Conservation (phyloP, 2,113 vertebrate species). For the Colius striatus region DNA sequence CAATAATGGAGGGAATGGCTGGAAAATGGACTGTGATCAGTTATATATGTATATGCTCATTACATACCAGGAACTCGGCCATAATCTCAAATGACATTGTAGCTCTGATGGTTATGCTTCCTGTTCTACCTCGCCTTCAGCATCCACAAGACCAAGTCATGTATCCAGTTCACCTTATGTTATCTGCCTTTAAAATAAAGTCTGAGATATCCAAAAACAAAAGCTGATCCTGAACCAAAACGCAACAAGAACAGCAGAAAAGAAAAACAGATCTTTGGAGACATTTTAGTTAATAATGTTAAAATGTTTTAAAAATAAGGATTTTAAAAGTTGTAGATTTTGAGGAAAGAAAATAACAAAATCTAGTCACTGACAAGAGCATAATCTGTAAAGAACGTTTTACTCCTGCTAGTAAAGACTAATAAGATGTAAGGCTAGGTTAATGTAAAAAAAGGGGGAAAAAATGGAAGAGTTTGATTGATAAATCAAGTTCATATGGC, state of each 20-base stretch:
- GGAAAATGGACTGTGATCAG: neutral
- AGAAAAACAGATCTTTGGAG: neutral
- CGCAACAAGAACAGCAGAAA: neutral
- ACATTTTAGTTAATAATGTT: neutral
- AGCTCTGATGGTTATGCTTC: neutral
- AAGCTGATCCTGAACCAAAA: neutral
- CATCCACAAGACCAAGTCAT: neutral
- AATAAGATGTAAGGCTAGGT: neutral
- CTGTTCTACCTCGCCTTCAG: neutral
- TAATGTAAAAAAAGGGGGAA: neutral
- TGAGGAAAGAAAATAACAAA: neutral
- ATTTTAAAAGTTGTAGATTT: neutral
- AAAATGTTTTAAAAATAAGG: neutral
- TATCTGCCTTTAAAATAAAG: neutral
- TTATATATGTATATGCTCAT: neutral
- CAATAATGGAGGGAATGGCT: neutral
- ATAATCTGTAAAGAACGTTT: neutral
- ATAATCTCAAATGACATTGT: neutral
- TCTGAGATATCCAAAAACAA: neutral
- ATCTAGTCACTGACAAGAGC: neutral
- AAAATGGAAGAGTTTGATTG: neutral
- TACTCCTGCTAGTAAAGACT: neutral
- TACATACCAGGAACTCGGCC: neutral
- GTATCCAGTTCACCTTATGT: neutral
- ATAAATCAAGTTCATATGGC: neutral